These are phyloP conservation scores for Sceliomorpha sp. DNA, from an alignment of 2,888 invertebrate genomes.

Conservation along the genomic window DNA sequence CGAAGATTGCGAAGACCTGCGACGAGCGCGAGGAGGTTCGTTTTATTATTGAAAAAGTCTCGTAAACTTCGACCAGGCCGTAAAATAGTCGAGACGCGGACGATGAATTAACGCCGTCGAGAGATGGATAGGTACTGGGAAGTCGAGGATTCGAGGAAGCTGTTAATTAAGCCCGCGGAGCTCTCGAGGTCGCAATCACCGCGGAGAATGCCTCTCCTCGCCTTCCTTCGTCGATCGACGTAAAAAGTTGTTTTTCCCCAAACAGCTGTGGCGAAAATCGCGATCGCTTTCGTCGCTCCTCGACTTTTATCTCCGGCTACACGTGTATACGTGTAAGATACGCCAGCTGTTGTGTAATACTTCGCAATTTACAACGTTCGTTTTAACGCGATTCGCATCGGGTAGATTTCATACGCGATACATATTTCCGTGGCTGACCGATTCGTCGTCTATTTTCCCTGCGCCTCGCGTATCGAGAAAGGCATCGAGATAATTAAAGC, in stretches of 20 bases:
- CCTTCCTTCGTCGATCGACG: background rate
- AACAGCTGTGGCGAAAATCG: background rate
- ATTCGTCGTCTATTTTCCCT: constrained; percentile 56
- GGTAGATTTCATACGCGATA: constrained; percentile 57
- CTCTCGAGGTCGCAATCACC: no score
- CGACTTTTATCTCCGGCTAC: no score
- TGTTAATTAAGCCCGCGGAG: no score
- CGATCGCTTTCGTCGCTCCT: background rate
- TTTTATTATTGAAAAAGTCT: constrained; percentile 64
- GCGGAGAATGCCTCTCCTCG: constrained; percentile 35
- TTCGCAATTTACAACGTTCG: constrained; percentile 53
- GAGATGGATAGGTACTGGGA: constrained; percentile 32
- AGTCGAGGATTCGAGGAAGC: no score
- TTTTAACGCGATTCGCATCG: constrained; percentile 55
- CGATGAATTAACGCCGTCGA: constrained; percentile 34
- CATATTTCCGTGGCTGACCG: constrained; percentile 51
- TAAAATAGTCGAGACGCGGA: constrained; percentile 15
- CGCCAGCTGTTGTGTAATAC: constrained; percentile 57
- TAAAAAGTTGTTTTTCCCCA: background rate
- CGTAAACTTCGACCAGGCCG: constrained; percentile 57
- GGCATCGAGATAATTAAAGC: constrained; percentile 66
- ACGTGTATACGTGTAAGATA: constrained; percentile 52
- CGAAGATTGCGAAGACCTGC: no score
- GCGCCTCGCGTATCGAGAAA: constrained; percentile 49
- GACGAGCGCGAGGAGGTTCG: no score